Conservation (phyloP, 2,797 vertebrate species). For the Todus mexicanus region DNA sequence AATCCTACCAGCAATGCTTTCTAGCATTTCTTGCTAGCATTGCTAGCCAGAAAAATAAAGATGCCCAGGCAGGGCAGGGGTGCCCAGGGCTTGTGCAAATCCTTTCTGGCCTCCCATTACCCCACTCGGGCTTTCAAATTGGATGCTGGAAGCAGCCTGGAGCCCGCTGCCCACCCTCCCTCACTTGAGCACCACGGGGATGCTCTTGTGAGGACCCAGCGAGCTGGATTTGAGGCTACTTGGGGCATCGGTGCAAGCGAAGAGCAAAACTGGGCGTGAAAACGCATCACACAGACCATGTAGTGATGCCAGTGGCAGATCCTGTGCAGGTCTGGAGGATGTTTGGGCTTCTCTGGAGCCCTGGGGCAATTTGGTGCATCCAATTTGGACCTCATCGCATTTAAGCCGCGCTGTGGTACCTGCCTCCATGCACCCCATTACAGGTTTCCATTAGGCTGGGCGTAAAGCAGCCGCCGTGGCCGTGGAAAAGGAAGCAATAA, state of each 20-base stretch:
- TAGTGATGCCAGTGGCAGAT: not conserved
- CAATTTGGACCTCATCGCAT: rapidly evolving
- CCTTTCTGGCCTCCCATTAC: not conserved
- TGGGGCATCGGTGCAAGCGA: rapidly evolving
- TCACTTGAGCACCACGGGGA: rapidly evolving
- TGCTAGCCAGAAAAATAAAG: not conserved
- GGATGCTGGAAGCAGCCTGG: not conserved
- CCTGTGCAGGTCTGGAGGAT: not conserved
- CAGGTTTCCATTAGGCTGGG: not conserved
- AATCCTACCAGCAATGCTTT: not conserved
- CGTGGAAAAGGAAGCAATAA: not conserved
- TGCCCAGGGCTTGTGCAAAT: not conserved
- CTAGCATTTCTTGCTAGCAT: not conserved
- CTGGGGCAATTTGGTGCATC: not conserved
- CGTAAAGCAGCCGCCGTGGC: not conserved
- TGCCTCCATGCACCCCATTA: not conserved
- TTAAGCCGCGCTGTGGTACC: not conserved
- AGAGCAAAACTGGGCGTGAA: not conserved
- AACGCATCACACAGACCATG: rapidly evolving
- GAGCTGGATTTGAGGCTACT: not conserved
- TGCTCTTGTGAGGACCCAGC: not conserved
- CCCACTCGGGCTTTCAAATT: not conserved
- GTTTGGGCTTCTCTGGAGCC: not conserved
- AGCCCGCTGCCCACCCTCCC: not conserved
- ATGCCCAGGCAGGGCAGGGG: no score